Evolutionary conservation across 2,113 vertebrate genomes (phyloP).

Genomic region (Meriones unguiculatus): DNA sequence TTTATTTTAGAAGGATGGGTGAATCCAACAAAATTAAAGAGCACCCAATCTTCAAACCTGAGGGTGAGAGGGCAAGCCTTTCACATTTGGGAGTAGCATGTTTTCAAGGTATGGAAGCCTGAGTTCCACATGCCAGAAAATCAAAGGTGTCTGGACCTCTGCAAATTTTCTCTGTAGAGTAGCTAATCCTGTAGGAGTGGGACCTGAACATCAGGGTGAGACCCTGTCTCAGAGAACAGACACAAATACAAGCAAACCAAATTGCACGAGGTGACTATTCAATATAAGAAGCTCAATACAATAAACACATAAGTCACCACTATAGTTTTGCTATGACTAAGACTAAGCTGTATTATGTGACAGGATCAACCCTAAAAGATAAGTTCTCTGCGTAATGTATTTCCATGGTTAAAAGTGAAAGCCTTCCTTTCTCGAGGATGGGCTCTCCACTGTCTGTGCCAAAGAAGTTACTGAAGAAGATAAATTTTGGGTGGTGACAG

Average conservation of each 20-base stretch:
- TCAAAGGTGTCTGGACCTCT: slow-evolving; percentile 42
- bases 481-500: not conserved
- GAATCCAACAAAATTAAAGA: slow-evolving; percentile 50
- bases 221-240: not conserved
- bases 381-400: not conserved
- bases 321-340: not conserved
- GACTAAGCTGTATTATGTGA: not conserved
- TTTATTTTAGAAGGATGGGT: slow-evolving; percentile 33
- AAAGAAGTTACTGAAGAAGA: not conserved
- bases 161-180: slow-evolving; percentile 25
- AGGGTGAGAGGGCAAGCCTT: slow-evolving; percentile 40
- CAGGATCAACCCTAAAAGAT: not conserved
- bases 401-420: not conserved
- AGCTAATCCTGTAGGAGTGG: not conserved
- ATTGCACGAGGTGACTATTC: not conserved
- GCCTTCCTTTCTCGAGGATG: not conserved
- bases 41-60: slow-evolving; percentile 22
- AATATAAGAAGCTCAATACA: slow-evolving; percentile 6
- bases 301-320: slow-evolving; percentile 8
- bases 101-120: slow-evolving; percentile 38
- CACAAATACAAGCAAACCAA: not conserved
- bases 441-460: not conserved
- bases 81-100: not conserved
- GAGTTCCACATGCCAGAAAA: slow-evolving; percentile 43
- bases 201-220: not conserved